Evolutionary conservation across 2,888 invertebrate genomes (phyloP), one percentile per base, ranked within the genome.

Genomic region (Stenodema calcarata): DNA sequence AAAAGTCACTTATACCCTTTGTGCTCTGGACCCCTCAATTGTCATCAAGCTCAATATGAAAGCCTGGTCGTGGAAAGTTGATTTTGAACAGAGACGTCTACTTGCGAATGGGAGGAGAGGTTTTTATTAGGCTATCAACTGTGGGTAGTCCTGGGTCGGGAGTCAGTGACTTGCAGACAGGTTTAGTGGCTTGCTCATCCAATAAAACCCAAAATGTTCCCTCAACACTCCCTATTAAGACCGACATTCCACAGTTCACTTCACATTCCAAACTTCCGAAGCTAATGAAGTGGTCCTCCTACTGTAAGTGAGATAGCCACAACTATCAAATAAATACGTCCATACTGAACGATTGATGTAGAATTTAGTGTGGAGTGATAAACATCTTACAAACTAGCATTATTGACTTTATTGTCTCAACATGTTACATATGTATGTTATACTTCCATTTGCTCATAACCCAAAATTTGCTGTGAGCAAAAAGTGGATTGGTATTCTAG

Each of bases 71-170:
- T 81, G 54, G 50, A 54, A 81, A 81, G 81, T 30, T 83, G 69
- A 6, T 83, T 70, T 41, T 41, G 14, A 70, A 83, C 83, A 83
- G 70, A 83, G 83, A 70, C 83, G 83, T 83, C 83, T 70, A 83
- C 62, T 42, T 83, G 70, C 70, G 83, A 69, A 83, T 70, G 14
- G 16, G 28, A 41, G 23, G 44, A 70, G 70, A 70, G 41, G 70
- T 50, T 83, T 83, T 83, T 83, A 83, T 83, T 83, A 70, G 83
- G 70, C 70, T 70, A 83, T 83, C 83, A 83, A 70, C 69, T 14
- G 83, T 83, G 69, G 30, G 50, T 14, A 30, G 23, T 41, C 23
- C 23, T 11, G 27, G 35, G 18, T 50, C 70, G 41, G 83, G 41
- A 70, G 69, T 62, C 81, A 54, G 54, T 54, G 81, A 23, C 81